These are phyloP conservation scores for Cheilosia vulpina DNA, from an alignment of 2,888 invertebrate species.

Conservation along the genomic window DNA sequence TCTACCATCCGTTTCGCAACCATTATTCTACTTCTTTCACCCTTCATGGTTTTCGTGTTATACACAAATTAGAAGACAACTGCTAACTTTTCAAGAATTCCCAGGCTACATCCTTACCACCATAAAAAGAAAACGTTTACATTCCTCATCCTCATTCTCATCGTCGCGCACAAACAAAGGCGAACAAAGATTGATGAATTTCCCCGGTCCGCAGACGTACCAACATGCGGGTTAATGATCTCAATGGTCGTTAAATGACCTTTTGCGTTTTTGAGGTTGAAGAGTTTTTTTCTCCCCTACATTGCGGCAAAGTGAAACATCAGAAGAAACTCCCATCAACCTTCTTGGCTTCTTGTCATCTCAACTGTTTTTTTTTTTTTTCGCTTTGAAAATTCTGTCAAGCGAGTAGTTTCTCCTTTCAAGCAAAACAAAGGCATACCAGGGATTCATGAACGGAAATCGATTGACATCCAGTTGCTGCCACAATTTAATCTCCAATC, in stretches of 20 bases:
- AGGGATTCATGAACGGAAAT: background rate
- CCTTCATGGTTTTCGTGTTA: too few relatives aligned
- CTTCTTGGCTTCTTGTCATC: background rate
- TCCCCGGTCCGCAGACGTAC: constrained; percentile 20
- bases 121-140: constrained; percentile 11
- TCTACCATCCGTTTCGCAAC: too few relatives aligned
- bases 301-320: constrained; percentile 5
- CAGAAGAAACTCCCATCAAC: constrained; percentile 29
- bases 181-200: constrained; percentile 38
- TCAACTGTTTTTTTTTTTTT: background rate
- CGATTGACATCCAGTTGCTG: background rate
- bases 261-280: constrained; percentile 1
- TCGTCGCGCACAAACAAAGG: constrained; percentile 26
- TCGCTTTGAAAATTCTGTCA: background rate
- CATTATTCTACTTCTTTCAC: too few relatives aligned
- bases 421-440: too few relatives aligned
- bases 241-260: constrained; percentile 15
- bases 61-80: background rate
- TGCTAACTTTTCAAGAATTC: background rate
- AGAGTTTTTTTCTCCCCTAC: too few relatives aligned
- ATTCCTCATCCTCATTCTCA: background rate
- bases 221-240: constrained; percentile 31
- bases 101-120: background rate
- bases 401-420: background rate
- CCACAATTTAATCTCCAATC: background rate